Evolutionary conservation across 2,113 vertebrate species (phyloP), one percentile per base, ranked within the genome.

Genomic region (Paramormyrops kingsleyae): DNA sequence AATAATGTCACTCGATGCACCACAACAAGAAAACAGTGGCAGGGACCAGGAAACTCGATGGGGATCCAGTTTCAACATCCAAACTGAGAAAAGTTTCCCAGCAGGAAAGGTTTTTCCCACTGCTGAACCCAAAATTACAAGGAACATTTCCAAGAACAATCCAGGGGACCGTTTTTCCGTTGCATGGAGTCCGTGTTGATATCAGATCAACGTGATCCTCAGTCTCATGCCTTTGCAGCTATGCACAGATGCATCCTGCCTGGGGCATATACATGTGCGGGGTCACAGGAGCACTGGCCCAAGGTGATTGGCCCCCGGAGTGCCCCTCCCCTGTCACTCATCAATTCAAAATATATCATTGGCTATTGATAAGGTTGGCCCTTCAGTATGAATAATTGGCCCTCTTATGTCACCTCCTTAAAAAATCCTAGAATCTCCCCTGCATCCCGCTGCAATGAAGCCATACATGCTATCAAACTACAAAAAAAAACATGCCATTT

Each of bases 191-290:
- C 49, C 0, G 47, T 3, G 19, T 62, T n/a, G 7, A 86, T 39
- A 90, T 31, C 62, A 31, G 50, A 83, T 91, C 50, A 87, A 62
- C 46, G 9, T 88, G 62, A 88, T 88, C 39, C 83, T 59, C 35
- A 56, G n/a, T 5, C 31, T 42, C 10, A 19, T 66, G 85, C 84
- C 49, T 87, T 47, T 44, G 56, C 52, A 87, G 88, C 46, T 52
- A 52, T 35, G 9, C 59, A 66, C n/a, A 27, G 24, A 66, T 66
- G n/a, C 59, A 66, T 66, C n/a, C 8, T 66, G 59, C n/a, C 59
- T 27, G 8, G 74, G 24, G 74, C 56, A 42, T 77, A 85, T 59
- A n/a, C 21, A 24, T 21, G 56, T 9, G 59, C 1, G 24, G 59
- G 9, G 24, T 66, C 24, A n/a, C 59, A 66, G 24, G 59, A n/a